Evolutionary conservation across 1,140 invertebrate species (phyloP).

Genomic region (Bemisia tabaci): DNA sequence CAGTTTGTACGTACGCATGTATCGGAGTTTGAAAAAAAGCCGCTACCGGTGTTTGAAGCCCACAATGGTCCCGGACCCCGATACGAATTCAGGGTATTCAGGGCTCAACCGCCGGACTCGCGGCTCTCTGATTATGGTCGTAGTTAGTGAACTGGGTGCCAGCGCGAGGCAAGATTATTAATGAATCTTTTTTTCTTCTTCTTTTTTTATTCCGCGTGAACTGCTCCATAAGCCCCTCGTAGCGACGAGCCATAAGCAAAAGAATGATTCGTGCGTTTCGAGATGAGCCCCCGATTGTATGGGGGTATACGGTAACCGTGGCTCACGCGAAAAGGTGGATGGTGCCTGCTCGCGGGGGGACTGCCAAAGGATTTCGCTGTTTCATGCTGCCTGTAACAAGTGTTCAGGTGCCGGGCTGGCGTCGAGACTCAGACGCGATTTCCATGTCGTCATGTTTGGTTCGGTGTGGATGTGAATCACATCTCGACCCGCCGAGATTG

Average conservation of each 20-base stretch:
- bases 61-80: not conserved
- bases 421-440: not conserved
- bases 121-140: not conserved
- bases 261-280: no score
- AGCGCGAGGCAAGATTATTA: not conserved
- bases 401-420: not conserved
- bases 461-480: not conserved
- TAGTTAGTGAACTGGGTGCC: not conserved
- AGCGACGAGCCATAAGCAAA: not conserved
- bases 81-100: not conserved
- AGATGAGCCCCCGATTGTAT: no score
- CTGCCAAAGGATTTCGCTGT: not conserved
- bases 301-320: no score
- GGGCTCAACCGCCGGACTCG: not conserved
- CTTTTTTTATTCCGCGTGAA: not conserved
- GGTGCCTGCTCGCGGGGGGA: no score
- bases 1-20: not conserved
- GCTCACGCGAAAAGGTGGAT: no score
- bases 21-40: not conserved
- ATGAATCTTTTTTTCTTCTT: not conserved
- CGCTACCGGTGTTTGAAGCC: not conserved
- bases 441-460: not conserved
- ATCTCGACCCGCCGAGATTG: not conserved
- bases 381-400: not conserved
- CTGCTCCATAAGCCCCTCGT: not conserved